Percentiles rank a stretch among this genome's conserved stretches.
phyloP scores from a whole-genome alignment of 2,113 vertebrate genomes.

The Colaptes auratus region DNA sequence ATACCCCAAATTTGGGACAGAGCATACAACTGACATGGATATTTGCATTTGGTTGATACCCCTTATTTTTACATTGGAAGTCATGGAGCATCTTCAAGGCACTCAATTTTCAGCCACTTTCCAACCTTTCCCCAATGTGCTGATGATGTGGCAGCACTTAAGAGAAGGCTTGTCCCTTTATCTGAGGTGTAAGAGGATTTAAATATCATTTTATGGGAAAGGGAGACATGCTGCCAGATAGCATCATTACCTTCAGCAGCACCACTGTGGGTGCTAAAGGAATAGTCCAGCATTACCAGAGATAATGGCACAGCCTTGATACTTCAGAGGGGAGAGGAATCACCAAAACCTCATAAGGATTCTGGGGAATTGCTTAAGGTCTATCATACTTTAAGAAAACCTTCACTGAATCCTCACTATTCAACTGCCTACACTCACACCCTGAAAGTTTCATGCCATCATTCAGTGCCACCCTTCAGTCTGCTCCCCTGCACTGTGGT shows the following conservation, averaged over 20 bases:
- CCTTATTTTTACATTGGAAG: neutral
- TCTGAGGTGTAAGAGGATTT: neutral
- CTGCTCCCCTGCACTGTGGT: neutral
- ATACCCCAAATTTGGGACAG: rapidly evolving
- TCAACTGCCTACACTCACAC: neutral
- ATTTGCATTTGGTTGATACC: neutral
- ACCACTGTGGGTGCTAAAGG: neutral
- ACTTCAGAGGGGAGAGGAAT: neutral
- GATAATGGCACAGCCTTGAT: neutral
- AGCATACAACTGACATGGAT: neutral
- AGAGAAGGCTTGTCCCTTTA: neutral
- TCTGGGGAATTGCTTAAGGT: neutral
- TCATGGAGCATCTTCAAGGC: neutral
- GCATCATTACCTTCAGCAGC: neutral
- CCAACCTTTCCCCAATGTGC: too few relatives aligned
- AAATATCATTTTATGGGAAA: neutral
- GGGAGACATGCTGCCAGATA: neutral
- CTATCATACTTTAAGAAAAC: neutral
- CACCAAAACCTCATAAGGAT: neutral
- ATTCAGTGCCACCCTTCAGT: neutral
- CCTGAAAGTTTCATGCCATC: neutral
- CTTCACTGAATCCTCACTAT: neutral
- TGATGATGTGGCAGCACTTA: neutral
- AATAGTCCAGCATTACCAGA: neutral
- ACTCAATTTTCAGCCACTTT: neutral